Conservation (phyloP, 2,888 invertebrate genomes). For the Hydriomena furcata region DNA sequence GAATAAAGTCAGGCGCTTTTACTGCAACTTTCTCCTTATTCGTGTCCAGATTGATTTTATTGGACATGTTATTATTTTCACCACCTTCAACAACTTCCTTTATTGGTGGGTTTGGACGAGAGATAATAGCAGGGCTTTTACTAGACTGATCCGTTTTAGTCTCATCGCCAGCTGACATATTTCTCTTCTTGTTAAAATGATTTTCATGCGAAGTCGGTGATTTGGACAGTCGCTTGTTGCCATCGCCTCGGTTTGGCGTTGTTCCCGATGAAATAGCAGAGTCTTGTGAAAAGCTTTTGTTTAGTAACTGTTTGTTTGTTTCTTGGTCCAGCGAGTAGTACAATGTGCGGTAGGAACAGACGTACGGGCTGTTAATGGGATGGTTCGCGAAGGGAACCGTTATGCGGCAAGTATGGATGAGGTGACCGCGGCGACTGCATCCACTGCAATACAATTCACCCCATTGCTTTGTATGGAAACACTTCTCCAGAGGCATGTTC, state of each 20-base stretch:
- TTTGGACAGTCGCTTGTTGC: slow-evolving; percentile 66
- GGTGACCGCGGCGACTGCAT: slow-evolving; percentile 82
- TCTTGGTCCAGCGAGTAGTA: slow-evolving; percentile 28
- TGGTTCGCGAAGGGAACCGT: slow-evolving; percentile 68
- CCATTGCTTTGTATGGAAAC: slow-evolving; percentile 55
- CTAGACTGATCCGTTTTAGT: slow-evolving; percentile 17
- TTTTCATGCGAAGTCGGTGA: slow-evolving; percentile 63
- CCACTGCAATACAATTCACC: slow-evolving; percentile 79
- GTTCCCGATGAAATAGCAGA: slow-evolving; percentile 26
- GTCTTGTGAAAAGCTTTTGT: slow-evolving; percentile 39
- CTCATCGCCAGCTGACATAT: slow-evolving; percentile 44
- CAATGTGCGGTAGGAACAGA: slow-evolving; percentile 59
- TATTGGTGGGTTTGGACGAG: slow-evolving; percentile 18
- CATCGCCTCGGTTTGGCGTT: slow-evolving; percentile 25
- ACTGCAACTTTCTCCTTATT: slow-evolving; percentile 31
- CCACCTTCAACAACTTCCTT: slow-evolving; percentile 11
- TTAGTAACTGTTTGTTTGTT: slow-evolving; percentile 1
- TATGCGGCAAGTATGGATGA: slow-evolving; percentile 66
- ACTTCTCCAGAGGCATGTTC: slow-evolving; percentile 62
- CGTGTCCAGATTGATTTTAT: background rate
- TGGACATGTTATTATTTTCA: slow-evolving; percentile 13
- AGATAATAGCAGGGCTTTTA: slow-evolving; percentile 6
- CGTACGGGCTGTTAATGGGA: slow-evolving; percentile 68
- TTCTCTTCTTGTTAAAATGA: slow-evolving; percentile 60
- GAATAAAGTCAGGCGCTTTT: slow-evolving; percentile 58